A percentile compares a stretch with the other conserved stretches of the same genome.
phyloP scores from a whole-genome alignment of 1,140 invertebrate genomes.

The Drosophila willistoni region DNA sequence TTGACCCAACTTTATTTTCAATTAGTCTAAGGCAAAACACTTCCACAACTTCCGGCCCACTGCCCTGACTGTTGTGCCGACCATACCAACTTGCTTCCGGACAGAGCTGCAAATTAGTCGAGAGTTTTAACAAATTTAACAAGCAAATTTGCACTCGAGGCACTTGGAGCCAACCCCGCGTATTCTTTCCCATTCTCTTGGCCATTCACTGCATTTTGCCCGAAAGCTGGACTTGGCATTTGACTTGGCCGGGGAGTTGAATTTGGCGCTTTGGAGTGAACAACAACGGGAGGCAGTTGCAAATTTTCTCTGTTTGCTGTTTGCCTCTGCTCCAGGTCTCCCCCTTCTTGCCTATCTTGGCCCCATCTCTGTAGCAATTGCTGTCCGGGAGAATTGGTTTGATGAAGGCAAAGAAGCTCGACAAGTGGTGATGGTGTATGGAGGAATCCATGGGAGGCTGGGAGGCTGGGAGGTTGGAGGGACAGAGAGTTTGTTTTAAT shows the following conservation, averaged over 20 bases:
- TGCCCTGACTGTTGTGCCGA: constrained; percentile 44
- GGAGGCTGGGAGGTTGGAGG: not conserved
- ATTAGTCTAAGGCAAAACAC: constrained; percentile 37
- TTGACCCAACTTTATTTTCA: constrained; percentile 44
- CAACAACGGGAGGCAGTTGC: constrained; percentile 53
- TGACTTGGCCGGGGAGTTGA: constrained; percentile 27
- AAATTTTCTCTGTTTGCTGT: constrained; percentile 55
- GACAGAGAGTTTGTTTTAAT: constrained; percentile 63
- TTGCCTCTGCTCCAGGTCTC: no score
- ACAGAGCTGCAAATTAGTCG: constrained; percentile 68
- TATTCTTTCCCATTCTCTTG: not conserved
- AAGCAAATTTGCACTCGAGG: constrained; percentile 75
- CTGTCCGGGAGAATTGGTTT: constrained; percentile 9
- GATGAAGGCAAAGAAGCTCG: not conserved
- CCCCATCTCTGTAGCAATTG: constrained; percentile 22
- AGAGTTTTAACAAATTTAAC: constrained; percentile 80
- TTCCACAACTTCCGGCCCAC: not conserved
- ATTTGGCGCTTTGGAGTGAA: constrained; percentile 25
- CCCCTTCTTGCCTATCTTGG: not conserved
- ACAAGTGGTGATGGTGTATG: not conserved
- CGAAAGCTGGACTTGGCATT: constrained; percentile 38
- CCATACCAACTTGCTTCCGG: not conserved
- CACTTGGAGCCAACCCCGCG: constrained; percentile 6
- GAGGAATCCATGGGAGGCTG: no score
- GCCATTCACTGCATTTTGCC: constrained; percentile 26